A percentile compares a stretch with the other conserved stretches of the same genome.
phyloP scores from a whole-genome alignment of 2,113 vertebrate species.

The Crotalus helleri region DNA sequence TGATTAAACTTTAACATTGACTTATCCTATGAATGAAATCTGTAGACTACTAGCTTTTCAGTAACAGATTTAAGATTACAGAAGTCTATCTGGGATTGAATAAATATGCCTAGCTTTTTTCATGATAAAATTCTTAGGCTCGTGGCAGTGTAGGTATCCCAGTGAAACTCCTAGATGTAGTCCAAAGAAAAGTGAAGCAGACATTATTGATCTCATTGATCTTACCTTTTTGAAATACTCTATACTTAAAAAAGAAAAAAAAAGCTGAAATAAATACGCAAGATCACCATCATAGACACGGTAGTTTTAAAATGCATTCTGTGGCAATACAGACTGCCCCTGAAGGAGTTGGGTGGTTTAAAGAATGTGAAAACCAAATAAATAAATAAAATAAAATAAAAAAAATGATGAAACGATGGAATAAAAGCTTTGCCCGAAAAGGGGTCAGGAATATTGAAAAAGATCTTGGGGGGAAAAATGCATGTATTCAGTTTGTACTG shows the following conservation, averaged over 20 bases:
- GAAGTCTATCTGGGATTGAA: conserved; percentile 35
- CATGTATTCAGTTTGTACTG: not conserved
- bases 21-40: conserved; percentile 41
- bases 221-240: conserved; percentile 21
- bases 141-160: not conserved
- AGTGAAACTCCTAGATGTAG: not conserved
- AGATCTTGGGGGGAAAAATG: not conserved
- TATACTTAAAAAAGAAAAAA: not conserved
- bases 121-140: not conserved
- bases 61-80: conserved; percentile 2
- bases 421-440: not conserved
- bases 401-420: not conserved
- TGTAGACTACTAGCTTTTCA: conserved; percentile 38
- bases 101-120: not conserved
- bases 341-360: not conserved
- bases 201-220: not conserved
- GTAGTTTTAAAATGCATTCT: not conserved
- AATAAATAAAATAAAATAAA: not conserved
- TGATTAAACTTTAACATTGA: conserved; percentile 40
- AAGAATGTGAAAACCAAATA: not conserved
- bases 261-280: not conserved
- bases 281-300: not conserved
- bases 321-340: not conserved
- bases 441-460: not conserved
- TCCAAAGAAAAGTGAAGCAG: not conserved